Percentiles rank a stretch among this genome's conserved stretches.
Conservation (phyloP, 2,888 invertebrate genomes). For the Pteria penguin region DNA sequence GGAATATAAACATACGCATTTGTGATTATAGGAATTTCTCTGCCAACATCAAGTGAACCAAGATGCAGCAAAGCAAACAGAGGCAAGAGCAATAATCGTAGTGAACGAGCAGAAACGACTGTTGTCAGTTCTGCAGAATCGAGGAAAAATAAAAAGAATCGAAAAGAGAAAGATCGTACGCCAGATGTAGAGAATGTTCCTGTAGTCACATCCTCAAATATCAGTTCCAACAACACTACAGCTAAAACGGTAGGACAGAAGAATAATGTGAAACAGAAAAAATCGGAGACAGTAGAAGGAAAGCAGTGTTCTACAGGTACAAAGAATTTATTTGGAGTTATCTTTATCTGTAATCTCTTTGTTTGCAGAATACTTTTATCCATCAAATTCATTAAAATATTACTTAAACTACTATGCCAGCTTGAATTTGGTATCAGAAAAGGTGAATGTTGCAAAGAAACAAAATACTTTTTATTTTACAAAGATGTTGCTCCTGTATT, state of each 20-base stretch:
- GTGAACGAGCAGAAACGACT: constrained; percentile 40
- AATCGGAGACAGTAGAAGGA: constrained; percentile 34
- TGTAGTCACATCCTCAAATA: neutral
- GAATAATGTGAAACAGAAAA: constrained; percentile 38
- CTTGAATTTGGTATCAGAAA: too few species aligned
- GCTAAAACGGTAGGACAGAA: constrained; percentile 23
- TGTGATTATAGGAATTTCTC: constrained; percentile 51
- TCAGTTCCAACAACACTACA: constrained; percentile 16
- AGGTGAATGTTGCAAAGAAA: too few species aligned
- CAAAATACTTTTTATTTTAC: too few species aligned
- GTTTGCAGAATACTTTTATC: too few species aligned
- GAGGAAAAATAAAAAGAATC: constrained; percentile 61
- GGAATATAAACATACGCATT: too few species aligned
- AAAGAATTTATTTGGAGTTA: too few species aligned
- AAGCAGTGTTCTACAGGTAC: neutral
- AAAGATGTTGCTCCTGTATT: too few species aligned
- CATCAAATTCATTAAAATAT: too few species aligned
- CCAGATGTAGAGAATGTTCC: constrained; percentile 39
- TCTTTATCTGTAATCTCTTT: too few species aligned
- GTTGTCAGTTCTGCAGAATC: constrained; percentile 49
- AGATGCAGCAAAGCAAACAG: constrained; percentile 55
- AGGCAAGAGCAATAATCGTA: constrained; percentile 49
- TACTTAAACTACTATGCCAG: too few species aligned
- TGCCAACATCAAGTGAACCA: constrained; percentile 60
- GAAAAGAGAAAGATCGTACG: constrained; percentile 48